Percentiles rank a stretch among this genome's conserved stretches.
These are phyloP conservation scores for Liodrosophila aerea DNA, from an alignment of 2,888 invertebrate genomes.

Conservation along the genomic window DNA sequence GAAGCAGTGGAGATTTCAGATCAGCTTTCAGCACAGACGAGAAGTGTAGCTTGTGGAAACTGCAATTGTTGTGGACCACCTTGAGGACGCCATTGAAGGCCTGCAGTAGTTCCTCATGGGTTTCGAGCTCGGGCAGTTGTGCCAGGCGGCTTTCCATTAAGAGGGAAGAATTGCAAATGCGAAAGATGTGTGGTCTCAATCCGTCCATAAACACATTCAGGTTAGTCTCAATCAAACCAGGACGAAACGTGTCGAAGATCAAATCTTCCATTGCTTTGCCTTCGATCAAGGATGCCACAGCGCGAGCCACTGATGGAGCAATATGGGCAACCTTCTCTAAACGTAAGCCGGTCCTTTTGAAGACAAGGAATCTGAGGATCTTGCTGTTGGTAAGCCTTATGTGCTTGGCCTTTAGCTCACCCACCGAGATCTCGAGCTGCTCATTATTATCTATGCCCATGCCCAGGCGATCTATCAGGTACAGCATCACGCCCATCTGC, in stretches of 20 bases:
- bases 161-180: constrained; percentile 22
- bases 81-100: constrained; percentile 8
- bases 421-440: neutral
- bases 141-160: constrained; percentile 5
- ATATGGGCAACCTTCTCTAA: neutral
- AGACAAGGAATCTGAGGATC: neutral
- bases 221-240: neutral
- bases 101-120: neutral
- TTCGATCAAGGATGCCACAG: constrained; percentile 6
- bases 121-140: neutral
- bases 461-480: constrained; percentile 26
- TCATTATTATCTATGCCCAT: neutral
- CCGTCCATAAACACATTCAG: constrained; percentile 24
- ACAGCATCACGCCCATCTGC: constrained; percentile 29
- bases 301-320: constrained; percentile 1
- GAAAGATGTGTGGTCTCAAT: constrained; percentile 11
- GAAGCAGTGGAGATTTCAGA: no score
- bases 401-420: no score
- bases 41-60: neutral
- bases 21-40: neutral
- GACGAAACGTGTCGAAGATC: constrained; percentile 12
- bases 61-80: neutral
- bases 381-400: neutral
- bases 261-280: neutral
- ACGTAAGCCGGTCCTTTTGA: no score